Base-by-base conservation (phyloP, 2,888 invertebrate species). In the Junonia oenone region DNA sequence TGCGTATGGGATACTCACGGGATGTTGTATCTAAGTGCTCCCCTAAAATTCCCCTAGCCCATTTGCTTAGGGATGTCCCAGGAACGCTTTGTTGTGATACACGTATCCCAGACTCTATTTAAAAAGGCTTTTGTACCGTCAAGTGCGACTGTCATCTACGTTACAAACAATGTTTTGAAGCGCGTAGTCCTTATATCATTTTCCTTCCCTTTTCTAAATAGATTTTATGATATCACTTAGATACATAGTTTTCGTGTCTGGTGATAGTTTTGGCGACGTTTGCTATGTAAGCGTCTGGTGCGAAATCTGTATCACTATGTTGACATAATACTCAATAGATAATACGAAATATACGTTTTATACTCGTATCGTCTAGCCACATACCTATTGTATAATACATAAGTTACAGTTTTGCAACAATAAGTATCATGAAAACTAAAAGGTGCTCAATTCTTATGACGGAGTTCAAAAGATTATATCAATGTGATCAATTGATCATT, bases 81-180 rank as follows among this genome's bases (percentile, higher is more conserved):
- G 66, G 68, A 73, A 66, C 60, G 65, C 76, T 81, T 81, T 81
- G 82, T 82, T 72, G 74, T 68, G 76, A 77, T 81, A 80, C 83
- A 77, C 79, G 74, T 59, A 52, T 47, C 80, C 43, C 77, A 86
- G 86, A 85, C 85, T 79, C 78, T 80, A 81, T 80, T 64, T 83
- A 76, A 75, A 85, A 85, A 83, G 75, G 67, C 83, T 82, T 87
- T 87, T 81, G 81, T 79, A 65, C 58, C 60, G 72, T 78, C 73
- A 83, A 86, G 86, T 82, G 77, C 65, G 71, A 65, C 69, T 76
- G 72, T 76, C 77, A 75, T 66, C 51, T 59, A 38, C 26, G 48
- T 45, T 56, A 31, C 26, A 13, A 40, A 59, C 52, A 59, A 55
- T 56, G 45, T 58, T 52, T 50, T 55, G 26, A 35, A 40, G 37